These are phyloP conservation scores for Clarias pachynema DNA, from an alignment of 2,797 vertebrate species.

Conservation along the genomic window DNA sequence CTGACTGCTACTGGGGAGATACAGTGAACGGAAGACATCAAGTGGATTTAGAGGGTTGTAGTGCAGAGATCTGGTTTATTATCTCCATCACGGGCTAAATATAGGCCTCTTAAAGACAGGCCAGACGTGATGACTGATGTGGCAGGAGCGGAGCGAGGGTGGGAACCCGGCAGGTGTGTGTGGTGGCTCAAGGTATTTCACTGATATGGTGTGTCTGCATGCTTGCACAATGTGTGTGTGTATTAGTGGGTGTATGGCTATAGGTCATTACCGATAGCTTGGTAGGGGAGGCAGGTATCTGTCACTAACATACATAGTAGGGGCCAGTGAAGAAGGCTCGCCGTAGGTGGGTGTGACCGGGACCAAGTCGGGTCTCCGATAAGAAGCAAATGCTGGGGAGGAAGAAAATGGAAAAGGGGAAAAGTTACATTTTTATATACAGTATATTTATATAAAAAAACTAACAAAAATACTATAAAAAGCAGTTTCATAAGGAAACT, in stretches of 20 bases:
- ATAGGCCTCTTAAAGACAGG: constrained; percentile 14
- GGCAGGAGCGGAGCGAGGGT: background rate
- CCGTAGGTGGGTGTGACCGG: constrained; percentile 66
- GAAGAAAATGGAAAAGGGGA: background rate
- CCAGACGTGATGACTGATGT: constrained; percentile 3
- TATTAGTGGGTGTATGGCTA: constrained; percentile 29
- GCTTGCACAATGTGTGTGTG: background rate
- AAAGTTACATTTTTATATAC: background rate
- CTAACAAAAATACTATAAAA: too few relatives aligned
- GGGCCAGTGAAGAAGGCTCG: constrained; percentile 75
- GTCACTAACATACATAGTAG: constrained; percentile 67
- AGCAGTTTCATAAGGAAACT: too few relatives aligned
- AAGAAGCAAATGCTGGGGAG: constrained; percentile 68
- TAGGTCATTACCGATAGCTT: constrained; percentile 47
- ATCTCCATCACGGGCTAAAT: constrained; percentile 23
- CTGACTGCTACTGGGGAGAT: background rate
- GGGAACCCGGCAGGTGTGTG: constrained; percentile 39
- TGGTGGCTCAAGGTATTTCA: constrained; percentile 23
- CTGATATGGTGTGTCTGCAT: constrained; percentile 10
- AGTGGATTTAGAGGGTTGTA: constrained; percentile 6
- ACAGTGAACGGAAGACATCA: background rate
- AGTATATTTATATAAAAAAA: too few relatives aligned
- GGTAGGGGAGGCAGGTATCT: constrained; percentile 44
- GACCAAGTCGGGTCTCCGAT: constrained; percentile 70
- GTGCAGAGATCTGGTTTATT: background rate